These are phyloP conservation scores for Coenonympha arcania DNA, from an alignment of 2,888 invertebrate genomes.

Conservation along the genomic window DNA sequence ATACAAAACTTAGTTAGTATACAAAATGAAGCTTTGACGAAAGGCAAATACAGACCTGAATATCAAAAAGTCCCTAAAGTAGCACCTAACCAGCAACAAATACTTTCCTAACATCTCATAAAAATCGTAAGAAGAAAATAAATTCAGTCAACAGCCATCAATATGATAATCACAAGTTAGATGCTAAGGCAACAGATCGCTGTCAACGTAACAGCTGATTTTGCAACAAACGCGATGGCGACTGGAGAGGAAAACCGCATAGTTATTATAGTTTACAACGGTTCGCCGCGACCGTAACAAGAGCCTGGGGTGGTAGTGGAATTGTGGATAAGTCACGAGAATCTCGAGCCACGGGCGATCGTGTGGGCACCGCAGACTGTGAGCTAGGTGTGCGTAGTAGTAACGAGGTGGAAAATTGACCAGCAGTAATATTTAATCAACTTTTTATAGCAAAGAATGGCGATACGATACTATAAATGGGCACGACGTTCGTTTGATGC, in stretches of 20 bases:
- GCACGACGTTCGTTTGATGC: too few relatives aligned
- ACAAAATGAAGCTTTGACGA: too few relatives aligned
- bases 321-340: slow-evolving; percentile 41
- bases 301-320: slow-evolving; percentile 5
- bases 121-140: too few relatives aligned
- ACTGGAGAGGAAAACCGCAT: slow-evolving; percentile 21
- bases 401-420: slow-evolving; percentile 8
- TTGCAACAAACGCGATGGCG: slow-evolving; percentile 19
- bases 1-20: too few relatives aligned
- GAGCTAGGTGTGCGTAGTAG: not conserved
- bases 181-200: not conserved
- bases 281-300: slow-evolving; percentile 22
- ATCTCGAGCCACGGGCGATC: slow-evolving; percentile 36
- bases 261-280: slow-evolving; percentile 26
- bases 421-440: slow-evolving; percentile 5
- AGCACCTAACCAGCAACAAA: too few relatives aligned
- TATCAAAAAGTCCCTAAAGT: too few relatives aligned
- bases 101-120: too few relatives aligned
- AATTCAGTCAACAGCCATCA: not conserved
- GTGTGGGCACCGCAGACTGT: slow-evolving; percentile 10
- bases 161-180: not conserved
- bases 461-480: too few relatives aligned
- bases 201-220: slow-evolving; percentile 17
- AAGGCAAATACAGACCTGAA: too few relatives aligned
- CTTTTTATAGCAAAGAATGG: too few relatives aligned